Conservation (phyloP, 2,797 vertebrate species). For the Acipenser oxyrinchus region DNA sequence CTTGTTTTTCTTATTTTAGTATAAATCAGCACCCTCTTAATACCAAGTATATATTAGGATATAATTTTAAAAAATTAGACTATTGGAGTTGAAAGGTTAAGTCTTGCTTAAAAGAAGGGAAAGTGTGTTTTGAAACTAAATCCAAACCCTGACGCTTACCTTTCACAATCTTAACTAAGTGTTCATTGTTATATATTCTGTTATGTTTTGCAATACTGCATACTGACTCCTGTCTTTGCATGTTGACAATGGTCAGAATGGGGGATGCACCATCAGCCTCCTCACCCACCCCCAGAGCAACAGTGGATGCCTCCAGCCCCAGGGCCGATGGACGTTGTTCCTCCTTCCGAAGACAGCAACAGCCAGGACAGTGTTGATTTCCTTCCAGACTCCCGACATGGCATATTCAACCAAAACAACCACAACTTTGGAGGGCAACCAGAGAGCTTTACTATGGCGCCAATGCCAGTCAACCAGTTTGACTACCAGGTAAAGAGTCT, state of each 20-base stretch:
- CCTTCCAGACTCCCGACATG: constrained; percentile 82
- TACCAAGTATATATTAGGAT: neutral
- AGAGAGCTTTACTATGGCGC: constrained; percentile 92
- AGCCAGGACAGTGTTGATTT: constrained; percentile 97
- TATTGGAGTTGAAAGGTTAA: no score
- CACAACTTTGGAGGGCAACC: constrained; percentile 94
- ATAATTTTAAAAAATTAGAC: neutral
- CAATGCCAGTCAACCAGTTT: constrained; percentile 93
- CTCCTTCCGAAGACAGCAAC: constrained; percentile 94
- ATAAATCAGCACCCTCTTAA: neutral
- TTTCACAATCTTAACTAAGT: neutral
- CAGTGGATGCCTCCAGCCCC: constrained; percentile 88
- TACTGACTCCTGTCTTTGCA: constrained; percentile 16
- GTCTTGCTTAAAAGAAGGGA: neutral
- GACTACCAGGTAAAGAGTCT: constrained; percentile 96
- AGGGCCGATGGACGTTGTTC: constrained; percentile 90
- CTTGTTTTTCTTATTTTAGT: constrained; percentile 2
- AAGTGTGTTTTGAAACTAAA: constrained; percentile 1
- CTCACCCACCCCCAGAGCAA: constrained; percentile 85
- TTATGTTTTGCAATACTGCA: constrained; percentile 28
- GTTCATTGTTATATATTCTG: constrained; percentile 26
- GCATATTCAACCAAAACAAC: constrained; percentile 94
- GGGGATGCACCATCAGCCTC: constrained; percentile 88
- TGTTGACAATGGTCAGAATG: constrained; percentile 67
- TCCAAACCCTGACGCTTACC: no score